These are phyloP conservation scores for Ariolimax columbianus DNA, from an alignment of 2,888 invertebrate genomes.

Conservation along the genomic window DNA sequence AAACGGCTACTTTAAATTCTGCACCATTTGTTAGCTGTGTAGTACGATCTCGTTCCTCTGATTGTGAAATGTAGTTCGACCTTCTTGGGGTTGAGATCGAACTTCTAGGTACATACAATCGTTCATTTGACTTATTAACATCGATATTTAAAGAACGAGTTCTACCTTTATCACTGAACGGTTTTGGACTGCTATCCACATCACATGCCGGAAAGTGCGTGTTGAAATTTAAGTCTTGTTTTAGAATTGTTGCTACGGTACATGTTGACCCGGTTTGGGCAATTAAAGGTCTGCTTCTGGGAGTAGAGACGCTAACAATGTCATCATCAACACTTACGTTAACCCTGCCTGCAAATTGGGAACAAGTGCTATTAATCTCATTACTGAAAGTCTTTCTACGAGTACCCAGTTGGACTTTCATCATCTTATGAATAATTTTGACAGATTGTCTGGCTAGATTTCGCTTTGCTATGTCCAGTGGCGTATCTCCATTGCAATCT, in stretches of 20 bases:
- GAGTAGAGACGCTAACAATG: neutral
- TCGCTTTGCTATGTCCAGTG: slow-evolving; percentile 59
- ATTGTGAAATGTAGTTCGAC: neutral
- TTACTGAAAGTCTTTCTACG: too few relatives aligned
- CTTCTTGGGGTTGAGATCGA: slow-evolving; percentile 17
- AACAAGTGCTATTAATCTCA: neutral
- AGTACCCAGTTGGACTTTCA: neutral
- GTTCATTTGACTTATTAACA: neutral
- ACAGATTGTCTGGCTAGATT: slow-evolving; percentile 59
- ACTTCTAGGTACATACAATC: neutral
- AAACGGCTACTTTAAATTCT: neutral
- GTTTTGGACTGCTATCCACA: neutral
- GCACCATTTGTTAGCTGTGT: neutral
- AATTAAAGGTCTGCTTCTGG: neutral
- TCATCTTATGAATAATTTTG: slow-evolving; percentile 61
- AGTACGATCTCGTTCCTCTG: neutral
- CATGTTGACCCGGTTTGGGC: neutral
- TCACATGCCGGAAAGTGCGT: neutral
- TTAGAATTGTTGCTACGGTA: neutral
- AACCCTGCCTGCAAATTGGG: neutral
- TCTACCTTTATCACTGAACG: neutral
- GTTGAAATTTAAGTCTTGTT: neutral
- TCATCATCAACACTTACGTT: too few relatives aligned
- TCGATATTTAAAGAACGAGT: neutral
- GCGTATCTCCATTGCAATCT: slow-evolving; percentile 60